Evolutionary conservation across 2,113 vertebrate genomes (phyloP).

Genomic region (Phrynocephalus versicolor): DNA sequence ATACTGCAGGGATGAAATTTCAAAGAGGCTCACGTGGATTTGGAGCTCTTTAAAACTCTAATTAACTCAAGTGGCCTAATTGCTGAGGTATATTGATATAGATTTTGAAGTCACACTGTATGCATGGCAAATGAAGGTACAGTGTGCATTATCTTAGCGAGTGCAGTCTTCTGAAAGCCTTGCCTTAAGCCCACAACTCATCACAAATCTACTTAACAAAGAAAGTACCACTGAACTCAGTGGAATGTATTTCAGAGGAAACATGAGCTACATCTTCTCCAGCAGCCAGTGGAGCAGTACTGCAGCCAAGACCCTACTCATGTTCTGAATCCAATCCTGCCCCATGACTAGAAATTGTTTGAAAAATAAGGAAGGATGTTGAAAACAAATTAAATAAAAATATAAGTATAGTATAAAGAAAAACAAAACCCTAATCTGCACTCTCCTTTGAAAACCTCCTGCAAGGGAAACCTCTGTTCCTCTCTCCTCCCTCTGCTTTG

Average conservation of each 20-base stretch:
- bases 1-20: not conserved
- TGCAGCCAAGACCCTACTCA: not conserved
- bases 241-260: not conserved
- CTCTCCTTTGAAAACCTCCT: too few relatives aligned
- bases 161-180: not conserved
- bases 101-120: constrained; percentile 4
- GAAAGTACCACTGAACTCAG: not conserved
- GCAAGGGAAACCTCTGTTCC: too few relatives aligned
- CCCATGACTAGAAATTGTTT: too few relatives aligned
- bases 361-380: too few relatives aligned
- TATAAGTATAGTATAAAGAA: too few relatives aligned
- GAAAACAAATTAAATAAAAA: too few relatives aligned
- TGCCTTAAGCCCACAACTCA: not conserved
- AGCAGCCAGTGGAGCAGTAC: not conserved
- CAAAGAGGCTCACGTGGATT: not conserved
- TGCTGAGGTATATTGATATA: not conserved
- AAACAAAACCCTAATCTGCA: too few relatives aligned
- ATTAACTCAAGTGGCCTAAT: constrained; percentile 6
- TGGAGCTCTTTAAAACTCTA: not conserved
- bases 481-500: too few relatives aligned
- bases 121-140: not conserved
- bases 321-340: not conserved
- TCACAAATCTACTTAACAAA: not conserved
- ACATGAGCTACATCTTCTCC: too few relatives aligned
- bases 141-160: not conserved